Percentiles rank a stretch among this genome's conserved stretches.
These are phyloP conservation scores for Campylomormyrus numenius DNA, from an alignment of 2,113 vertebrate species.

Conservation along the genomic window DNA sequence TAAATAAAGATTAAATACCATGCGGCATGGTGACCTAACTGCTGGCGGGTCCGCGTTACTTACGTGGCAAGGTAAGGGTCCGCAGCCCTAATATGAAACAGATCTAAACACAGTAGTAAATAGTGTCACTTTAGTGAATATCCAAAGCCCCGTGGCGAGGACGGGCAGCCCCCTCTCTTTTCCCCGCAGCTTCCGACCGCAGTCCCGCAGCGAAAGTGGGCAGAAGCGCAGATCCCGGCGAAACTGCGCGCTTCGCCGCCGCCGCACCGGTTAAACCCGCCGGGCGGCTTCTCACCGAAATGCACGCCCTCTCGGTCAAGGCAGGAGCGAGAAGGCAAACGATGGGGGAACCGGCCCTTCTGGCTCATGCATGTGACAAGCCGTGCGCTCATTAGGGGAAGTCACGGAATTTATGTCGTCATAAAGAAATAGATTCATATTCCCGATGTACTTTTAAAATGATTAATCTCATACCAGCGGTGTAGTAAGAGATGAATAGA, in stretches of 20 bases:
- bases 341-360: background rate
- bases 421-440: background rate
- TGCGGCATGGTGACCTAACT: background rate
- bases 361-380: background rate
- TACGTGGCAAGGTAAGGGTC: background rate
- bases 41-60: background rate
- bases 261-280: background rate
- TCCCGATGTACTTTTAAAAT: background rate
- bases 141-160: background rate
- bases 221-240: background rate
- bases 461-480: background rate
- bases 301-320: background rate
- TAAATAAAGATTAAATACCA: background rate
- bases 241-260: background rate
- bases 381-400: background rate
- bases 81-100: background rate
- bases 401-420: background rate
- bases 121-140: background rate
- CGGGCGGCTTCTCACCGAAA: background rate
- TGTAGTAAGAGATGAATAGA: background rate
- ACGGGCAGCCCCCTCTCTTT: background rate
- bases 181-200: background rate
- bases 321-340: background rate
- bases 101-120: background rate
- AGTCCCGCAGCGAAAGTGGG: background rate